These are phyloP conservation scores for Delia radicum DNA, from an alignment of 1,140 invertebrate genomes.

Conservation along the genomic window DNA sequence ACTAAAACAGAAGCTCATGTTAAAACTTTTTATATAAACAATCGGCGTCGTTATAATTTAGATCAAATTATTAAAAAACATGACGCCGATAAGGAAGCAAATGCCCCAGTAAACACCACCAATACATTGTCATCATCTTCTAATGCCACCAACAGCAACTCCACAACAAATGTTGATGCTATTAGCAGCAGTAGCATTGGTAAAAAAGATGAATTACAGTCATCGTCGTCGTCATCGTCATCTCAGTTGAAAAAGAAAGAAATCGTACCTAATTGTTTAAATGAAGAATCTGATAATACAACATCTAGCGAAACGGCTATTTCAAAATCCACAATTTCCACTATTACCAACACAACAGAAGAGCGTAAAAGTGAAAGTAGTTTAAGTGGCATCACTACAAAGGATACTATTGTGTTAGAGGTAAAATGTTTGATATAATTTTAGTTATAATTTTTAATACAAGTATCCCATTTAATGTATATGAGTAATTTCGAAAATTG, in stretches of 20 bases:
- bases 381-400: neutral
- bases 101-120: constrained; percentile 31
- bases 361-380: constrained; percentile 23
- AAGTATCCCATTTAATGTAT: no score
- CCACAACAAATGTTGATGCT: constrained; percentile 3
- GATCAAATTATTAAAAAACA: constrained; percentile 87
- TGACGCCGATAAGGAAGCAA: constrained; percentile 61
- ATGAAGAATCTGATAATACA: constrained; percentile 30
- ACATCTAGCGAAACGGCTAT: constrained; percentile 28
- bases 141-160: neutral
- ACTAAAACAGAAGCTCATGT: constrained; percentile 94
- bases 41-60: constrained; percentile 85
- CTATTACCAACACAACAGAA: constrained; percentile 2
- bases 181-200: neutral
- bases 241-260: constrained; percentile 5
- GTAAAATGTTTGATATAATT: no score
- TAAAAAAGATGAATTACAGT: constrained; percentile 6
- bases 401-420: constrained; percentile 32
- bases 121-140: constrained; percentile 9
- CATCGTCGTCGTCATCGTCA: neutral
- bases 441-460: no score
- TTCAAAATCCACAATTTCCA: constrained; percentile 25
- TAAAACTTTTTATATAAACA: constrained; percentile 86
- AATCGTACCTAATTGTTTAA: neutral
- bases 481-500: no score